These are phyloP conservation scores for Lithophane leautieri DNA, from an alignment of 2,888 invertebrate species.

Conservation along the genomic window DNA sequence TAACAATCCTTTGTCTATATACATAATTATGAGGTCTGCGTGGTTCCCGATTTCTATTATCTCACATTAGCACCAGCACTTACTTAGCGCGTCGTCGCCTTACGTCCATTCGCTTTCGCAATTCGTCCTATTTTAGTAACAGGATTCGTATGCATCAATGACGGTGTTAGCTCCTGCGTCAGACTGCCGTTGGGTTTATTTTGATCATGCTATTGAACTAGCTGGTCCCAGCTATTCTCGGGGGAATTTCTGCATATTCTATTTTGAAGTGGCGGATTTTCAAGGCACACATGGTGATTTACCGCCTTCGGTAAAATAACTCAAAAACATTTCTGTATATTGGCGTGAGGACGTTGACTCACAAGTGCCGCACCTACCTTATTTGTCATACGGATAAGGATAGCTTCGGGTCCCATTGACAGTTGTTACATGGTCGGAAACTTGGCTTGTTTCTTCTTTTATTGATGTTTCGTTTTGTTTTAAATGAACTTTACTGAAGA, in stretches of 20 bases:
- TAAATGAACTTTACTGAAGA: not conserved
- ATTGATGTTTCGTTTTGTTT: slow-evolving; percentile 16
- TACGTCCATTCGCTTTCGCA: slow-evolving; percentile 75
- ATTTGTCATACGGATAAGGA: slow-evolving; percentile 66
- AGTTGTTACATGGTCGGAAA: slow-evolving; percentile 62
- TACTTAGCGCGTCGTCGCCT: slow-evolving; percentile 77
- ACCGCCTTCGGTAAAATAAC: slow-evolving; percentile 43
- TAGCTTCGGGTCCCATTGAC: slow-evolving; percentile 56
- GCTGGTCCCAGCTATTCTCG: slow-evolving; percentile 56
- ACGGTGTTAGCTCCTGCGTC: slow-evolving; percentile 80
- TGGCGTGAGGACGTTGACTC: slow-evolving; percentile 64
- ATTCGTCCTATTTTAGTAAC: slow-evolving; percentile 80
- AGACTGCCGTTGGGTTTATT: slow-evolving; percentile 76
- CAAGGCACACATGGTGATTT: slow-evolving; percentile 50
- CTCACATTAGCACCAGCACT: slow-evolving; percentile 72
- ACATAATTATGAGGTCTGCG: slow-evolving; percentile 56
- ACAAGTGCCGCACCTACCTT: slow-evolving; percentile 64
- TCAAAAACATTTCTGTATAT: slow-evolving; percentile 49
- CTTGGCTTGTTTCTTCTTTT: slow-evolving; percentile 29
- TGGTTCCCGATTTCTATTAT: slow-evolving; percentile 67
- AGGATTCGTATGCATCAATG: slow-evolving; percentile 80
- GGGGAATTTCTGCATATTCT: slow-evolving; percentile 60
- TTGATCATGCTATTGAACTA: slow-evolving; percentile 73
- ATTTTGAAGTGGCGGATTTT: slow-evolving; percentile 52
- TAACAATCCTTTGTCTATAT: slow-evolving; percentile 72